Evolutionary conservation across 2,797 vertebrate genomes (phyloP).

Genomic region (Lagodon rhomboides): DNA sequence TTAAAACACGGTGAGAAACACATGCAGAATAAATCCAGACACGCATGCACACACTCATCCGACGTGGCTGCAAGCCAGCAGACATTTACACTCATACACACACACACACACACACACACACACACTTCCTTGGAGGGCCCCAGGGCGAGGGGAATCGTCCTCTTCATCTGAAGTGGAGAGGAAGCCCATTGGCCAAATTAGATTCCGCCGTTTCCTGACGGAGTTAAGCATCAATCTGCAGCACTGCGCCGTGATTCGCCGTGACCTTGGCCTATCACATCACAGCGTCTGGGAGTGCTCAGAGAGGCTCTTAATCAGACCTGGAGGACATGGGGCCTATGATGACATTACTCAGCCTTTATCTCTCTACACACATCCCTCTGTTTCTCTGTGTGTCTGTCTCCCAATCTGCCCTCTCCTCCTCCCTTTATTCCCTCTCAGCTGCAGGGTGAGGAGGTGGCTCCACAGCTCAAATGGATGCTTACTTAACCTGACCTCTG

Average conservation of each 20-base stretch:
- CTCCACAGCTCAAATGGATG: slow-evolving; percentile 43
- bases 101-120: slow-evolving; percentile 29
- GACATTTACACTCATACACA: slow-evolving; percentile 37
- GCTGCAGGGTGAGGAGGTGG: slow-evolving; percentile 29
- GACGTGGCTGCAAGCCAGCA: slow-evolving; percentile 51
- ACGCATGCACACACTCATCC: slow-evolving; percentile 1
- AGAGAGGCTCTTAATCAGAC: slow-evolving; percentile 80
- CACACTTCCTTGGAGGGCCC: slow-evolving; percentile 38
- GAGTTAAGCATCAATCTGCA: slow-evolving; percentile 81
- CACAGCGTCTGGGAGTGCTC: slow-evolving; percentile 65
- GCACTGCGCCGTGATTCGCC: slow-evolving; percentile 66
- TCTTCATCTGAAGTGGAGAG: slow-evolving; percentile 77
- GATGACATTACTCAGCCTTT: slow-evolving; percentile 81
- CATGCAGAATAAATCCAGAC: slow-evolving; percentile 31
- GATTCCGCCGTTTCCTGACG: slow-evolving; percentile 74
- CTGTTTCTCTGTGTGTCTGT: slow-evolving; percentile 41
- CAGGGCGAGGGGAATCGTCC: slow-evolving; percentile 63
- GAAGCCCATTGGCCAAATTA: slow-evolving; percentile 80
- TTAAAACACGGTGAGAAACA: slow-evolving; percentile 26
- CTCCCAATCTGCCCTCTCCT: slow-evolving; percentile 38
- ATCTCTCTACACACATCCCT: slow-evolving; percentile 68
- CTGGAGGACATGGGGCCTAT: slow-evolving; percentile 66
- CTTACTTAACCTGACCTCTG: slow-evolving; percentile 69
- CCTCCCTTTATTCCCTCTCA: slow-evolving; percentile 25
- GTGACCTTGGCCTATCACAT: slow-evolving; percentile 82